A percentile compares a stretch with the other conserved stretches of the same genome.
These are phyloP conservation scores for Periophthalmodon schlosseri DNA, from an alignment of 2,113 vertebrate species.

Conservation along the genomic window DNA sequence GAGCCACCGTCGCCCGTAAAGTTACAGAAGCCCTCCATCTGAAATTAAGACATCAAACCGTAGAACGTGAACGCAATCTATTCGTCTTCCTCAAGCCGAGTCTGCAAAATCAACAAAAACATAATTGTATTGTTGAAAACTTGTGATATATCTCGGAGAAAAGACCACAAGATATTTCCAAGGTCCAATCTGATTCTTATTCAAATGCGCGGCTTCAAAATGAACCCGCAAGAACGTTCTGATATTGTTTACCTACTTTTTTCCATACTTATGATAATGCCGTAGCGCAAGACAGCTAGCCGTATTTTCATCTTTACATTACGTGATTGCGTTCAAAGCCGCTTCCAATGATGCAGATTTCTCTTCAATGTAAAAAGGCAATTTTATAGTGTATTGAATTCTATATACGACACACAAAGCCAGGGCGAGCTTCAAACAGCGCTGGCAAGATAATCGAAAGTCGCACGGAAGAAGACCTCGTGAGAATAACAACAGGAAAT, in stretches of 20 bases:
- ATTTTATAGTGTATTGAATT: constrained; percentile 28
- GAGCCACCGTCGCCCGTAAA: no score
- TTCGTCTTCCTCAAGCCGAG: no score
- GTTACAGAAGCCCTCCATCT: no score
- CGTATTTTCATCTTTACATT: neutral
- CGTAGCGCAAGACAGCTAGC: neutral
- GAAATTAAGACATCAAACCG: no score
- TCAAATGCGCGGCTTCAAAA: neutral
- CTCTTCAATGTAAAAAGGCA: constrained; percentile 13
- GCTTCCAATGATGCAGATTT: neutral
- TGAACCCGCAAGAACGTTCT: neutral
- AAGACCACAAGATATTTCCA: neutral
- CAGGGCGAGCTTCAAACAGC: neutral
- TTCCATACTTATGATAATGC: constrained; percentile 8
- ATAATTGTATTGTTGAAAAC: neutral
- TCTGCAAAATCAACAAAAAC: neutral
- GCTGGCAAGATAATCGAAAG: constrained; percentile 64
- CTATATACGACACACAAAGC: neutral
- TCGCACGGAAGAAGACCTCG: constrained; percentile 59
- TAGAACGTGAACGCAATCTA: no score
- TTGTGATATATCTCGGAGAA: neutral
- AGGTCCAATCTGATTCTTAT: neutral
- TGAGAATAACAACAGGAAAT: constrained; percentile 71
- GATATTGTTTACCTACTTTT: constrained; percentile 4
- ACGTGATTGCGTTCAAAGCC: neutral